Evolutionary conservation across 2,888 invertebrate species (phyloP).

Genomic region (Hydroisotoma schaefferi): DNA sequence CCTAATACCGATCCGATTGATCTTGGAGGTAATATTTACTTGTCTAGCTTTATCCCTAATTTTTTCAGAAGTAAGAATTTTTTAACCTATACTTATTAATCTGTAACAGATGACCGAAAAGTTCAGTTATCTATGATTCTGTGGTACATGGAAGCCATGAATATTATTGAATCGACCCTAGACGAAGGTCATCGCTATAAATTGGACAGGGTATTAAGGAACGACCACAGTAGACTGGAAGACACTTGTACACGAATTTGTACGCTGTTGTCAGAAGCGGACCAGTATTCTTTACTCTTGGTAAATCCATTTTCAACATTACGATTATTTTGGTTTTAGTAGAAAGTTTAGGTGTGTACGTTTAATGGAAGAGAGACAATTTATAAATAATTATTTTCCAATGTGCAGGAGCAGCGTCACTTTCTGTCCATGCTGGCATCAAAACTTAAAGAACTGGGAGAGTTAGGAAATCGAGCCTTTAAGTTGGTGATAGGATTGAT

Average conservation of each 20-base stretch:
- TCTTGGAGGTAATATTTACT: conserved; percentile 20
- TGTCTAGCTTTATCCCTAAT: too few relatives aligned
- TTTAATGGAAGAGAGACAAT: too few relatives aligned
- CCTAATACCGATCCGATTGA: conserved; percentile 31
- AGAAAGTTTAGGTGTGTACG: too few relatives aligned
- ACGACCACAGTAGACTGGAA: conserved; percentile 19
- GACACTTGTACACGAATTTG: conserved; percentile 36
- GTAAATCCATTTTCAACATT: too few relatives aligned
- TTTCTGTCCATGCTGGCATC: conserved; percentile 38
- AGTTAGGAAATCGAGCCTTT: conserved; percentile 24
- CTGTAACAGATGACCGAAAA: conserved; percentile 23
- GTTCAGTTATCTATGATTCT: conserved; percentile 30
- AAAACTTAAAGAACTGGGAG: conserved; percentile 40
- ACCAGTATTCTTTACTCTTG: conserved; percentile 24
- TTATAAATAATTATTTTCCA: conserved; percentile 2
- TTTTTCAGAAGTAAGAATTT: neutral
- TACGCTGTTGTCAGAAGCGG: conserved; percentile 31
- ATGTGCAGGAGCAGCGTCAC: conserved; percentile 38
- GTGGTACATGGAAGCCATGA: conserved; percentile 43
- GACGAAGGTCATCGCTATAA: conserved; percentile 33
- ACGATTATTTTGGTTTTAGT: too few relatives aligned
- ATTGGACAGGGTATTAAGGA: conserved; percentile 36
- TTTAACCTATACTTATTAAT: neutral
- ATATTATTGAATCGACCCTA: conserved; percentile 40
- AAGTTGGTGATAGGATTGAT: conserved; percentile 6